Conservation (phyloP, 1,140 invertebrate species). For the Ectropis grisescens region DNA sequence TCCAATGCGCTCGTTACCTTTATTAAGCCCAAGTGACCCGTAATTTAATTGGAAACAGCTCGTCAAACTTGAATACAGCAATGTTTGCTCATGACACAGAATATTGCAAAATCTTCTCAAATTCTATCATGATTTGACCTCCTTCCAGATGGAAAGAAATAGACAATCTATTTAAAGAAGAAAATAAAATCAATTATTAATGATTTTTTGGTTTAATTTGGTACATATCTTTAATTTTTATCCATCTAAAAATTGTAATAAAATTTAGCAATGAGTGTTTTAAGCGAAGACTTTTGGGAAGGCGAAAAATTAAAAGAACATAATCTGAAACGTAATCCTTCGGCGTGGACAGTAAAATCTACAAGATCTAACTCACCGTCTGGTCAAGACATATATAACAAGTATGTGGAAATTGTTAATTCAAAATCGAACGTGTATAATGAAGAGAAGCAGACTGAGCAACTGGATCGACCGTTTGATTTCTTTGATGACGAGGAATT, state of each 20-base stretch:
- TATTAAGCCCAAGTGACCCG: too few relatives aligned
- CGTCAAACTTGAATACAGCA: too few relatives aligned
- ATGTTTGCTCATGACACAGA: too few relatives aligned
- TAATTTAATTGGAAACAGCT: too few relatives aligned
- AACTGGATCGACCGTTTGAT: slow-evolving; percentile 44
- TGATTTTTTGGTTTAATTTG: too few relatives aligned
- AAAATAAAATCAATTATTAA: too few relatives aligned
- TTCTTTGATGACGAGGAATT: slow-evolving; percentile 54
- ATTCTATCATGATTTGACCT: too few relatives aligned
- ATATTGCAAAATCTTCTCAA: too few relatives aligned
- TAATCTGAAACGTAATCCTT: slow-evolving; percentile 21
- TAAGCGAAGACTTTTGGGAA: slow-evolving; percentile 27
- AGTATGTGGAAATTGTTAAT: slow-evolving; percentile 41
- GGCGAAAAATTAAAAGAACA: slow-evolving; percentile 26
- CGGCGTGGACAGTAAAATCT: slow-evolving; percentile 26
- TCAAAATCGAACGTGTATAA: slow-evolving; percentile 38
- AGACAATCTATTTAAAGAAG: too few relatives aligned
- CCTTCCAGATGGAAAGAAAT: too few relatives aligned
- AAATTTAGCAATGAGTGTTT: slow-evolving; percentile 39
- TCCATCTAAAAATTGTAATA: background rate
- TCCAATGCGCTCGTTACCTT: too few relatives aligned
- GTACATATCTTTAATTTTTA: too few relatives aligned
- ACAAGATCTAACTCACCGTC: slow-evolving; percentile 22
- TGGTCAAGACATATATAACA: slow-evolving; percentile 39
- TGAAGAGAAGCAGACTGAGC: slow-evolving; percentile 29